Percentiles rank a stretch among this genome's conserved stretches.
These are phyloP conservation scores for Crotalus horridus DNA, from an alignment of 2,113 vertebrate genomes.

Conservation along the genomic window DNA sequence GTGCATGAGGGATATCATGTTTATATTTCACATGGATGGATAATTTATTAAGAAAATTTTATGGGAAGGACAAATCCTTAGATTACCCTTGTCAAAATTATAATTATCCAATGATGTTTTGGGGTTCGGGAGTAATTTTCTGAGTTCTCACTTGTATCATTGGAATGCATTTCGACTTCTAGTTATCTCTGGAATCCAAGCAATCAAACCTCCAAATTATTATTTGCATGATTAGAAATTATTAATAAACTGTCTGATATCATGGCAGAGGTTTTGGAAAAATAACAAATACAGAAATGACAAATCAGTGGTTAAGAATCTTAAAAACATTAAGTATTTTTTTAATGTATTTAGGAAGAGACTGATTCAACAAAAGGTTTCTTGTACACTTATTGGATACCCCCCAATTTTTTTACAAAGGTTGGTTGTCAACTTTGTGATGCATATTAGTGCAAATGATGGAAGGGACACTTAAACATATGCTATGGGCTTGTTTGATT, in stretches of 20 bases:
- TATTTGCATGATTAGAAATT: not conserved
- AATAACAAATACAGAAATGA: not conserved
- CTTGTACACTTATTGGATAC: not conserved
- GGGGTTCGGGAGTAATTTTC: not conserved
- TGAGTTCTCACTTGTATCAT: not conserved
- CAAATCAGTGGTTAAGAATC: not conserved
- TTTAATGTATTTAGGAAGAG: not conserved
- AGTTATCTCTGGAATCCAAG: not conserved
- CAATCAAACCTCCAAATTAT: not conserved
- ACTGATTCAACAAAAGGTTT: not conserved
- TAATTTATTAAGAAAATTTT: not conserved
- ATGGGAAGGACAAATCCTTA: not conserved
- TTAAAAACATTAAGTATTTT: not conserved
- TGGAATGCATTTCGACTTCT: not conserved
- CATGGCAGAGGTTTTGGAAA: not conserved
- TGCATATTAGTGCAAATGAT: not conserved
- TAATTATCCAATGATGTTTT: not conserved
- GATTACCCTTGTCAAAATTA: not conserved
- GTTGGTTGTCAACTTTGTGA: not conserved
- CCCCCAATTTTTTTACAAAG: not conserved
- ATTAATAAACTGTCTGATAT: not conserved
- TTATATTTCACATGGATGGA: not conserved
- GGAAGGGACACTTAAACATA: not conserved
- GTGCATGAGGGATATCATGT: not conserved
- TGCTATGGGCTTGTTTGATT: not conserved